Base-by-base conservation (phyloP, 1,140 invertebrate genomes). In the Oncopodura yosiiana region DNA sequence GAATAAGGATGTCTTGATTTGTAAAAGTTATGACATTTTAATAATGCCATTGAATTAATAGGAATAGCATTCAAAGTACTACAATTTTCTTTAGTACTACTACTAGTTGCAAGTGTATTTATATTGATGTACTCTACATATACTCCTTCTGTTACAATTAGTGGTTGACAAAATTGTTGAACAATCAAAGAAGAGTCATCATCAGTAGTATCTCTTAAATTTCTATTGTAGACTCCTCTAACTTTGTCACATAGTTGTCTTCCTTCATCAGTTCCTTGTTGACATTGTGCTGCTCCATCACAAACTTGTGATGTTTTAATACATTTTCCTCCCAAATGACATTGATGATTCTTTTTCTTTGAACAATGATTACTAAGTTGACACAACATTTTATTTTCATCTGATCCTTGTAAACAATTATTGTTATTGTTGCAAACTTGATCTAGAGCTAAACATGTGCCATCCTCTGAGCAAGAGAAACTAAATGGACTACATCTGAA, bases 221-320 rank as follows among this genome's bases (percentile, higher is more conserved):
- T 37, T 16, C 46, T 34, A 14, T 34, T 34, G n/a, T n/a, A n/a
- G 32, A 36, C 38, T 49, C 2, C 46, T 49, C 23, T 26, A 26
- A 37, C 46, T 18, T 38, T 36, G 27, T 49, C 46, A 16, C 46
- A 49, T 6, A 49, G 21, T 23, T 34, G 23, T 9, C 32, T 30
- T 27, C 32, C 26, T 26, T 56, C 53, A 38, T 56, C 53, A 26
- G 29, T 51, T 29, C 49, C 42, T 24, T 46, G 37, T 2, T 50
- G 32, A 30, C 55, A 57, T 32, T 57, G 48, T 1, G 38, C 19
- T 37, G 38, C 48, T 19, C 55, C 55, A 38, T 57, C 49, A 32
- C 55, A 57, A 27, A 57, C 27, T 8, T 45, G 24, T 19, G 26
- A 21, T 38, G 19, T 46, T 4, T 18, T 14, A 3, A 57, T 51